Base-by-base conservation (phyloP, 2,797 vertebrate genomes). In the Acanthurus tractus region DNA sequence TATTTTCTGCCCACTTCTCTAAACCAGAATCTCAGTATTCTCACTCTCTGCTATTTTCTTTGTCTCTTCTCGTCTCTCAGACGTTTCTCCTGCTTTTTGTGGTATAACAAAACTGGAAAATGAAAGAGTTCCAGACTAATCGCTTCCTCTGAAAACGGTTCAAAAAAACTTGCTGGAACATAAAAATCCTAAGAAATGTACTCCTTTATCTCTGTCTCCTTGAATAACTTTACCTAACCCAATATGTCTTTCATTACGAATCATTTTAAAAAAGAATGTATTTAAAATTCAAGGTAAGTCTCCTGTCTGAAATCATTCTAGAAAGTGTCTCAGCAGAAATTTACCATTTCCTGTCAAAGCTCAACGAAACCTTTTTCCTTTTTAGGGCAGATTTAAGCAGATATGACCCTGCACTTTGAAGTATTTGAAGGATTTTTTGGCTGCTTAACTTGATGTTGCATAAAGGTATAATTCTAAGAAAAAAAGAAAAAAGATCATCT, bases 1-100 rank as follows among this genome's bases (percentile, higher is more conserved):
- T 82, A 79, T 67, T 71, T 70, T 79, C 70, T 58, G 50, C 58
- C 22, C 67, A 22, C 29, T 63, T 72, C 23, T 76, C 14, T 23
- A 34, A 61, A 66, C 70, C 4, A 10, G 53, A 45, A 74, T 79
- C 40, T 57, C 54, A 45, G 36, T 18, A 45, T 75, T 65, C 63
- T 78, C 42, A 45, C 20, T 67, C 66, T 69, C 50, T 62, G 66
- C 48, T 20, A 11, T 25, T 53, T 61, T 59, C 34, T 38, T 20
- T 23, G 48, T 5, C 15, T 25, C 2, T 52, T 70, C 56, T 12
- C 11, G 17, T 66, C 50, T 59, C 49, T 57, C n/a, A 59, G 38
- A 58, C n/a, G 42, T 53, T 66, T 53, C 15, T 58, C 34, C n/a
- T 52, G 49, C n/a, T 75, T 72, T 45, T 70, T 68, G 50, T 44